Conservation (phyloP, 2,888 invertebrate species). For the Pteria penguin region DNA sequence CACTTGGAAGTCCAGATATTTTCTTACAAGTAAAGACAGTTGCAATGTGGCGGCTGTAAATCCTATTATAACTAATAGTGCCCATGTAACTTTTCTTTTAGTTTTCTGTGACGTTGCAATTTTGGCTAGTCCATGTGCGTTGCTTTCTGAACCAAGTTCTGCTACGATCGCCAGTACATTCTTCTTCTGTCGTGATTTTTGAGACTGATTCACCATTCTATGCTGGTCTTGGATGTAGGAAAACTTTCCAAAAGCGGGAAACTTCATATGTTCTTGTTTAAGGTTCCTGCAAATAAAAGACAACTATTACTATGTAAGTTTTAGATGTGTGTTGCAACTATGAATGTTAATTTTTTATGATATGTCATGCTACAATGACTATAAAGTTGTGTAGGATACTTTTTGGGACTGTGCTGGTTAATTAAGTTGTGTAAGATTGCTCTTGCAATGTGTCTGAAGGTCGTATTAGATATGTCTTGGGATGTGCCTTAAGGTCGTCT, state of each 20-base stretch:
- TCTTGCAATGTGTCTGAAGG: too few species aligned
- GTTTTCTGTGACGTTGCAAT: conserved; percentile 69
- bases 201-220: conserved; percentile 55
- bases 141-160: conserved; percentile 73
- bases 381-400: too few species aligned
- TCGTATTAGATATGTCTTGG: too few species aligned
- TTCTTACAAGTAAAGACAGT: conserved; percentile 70
- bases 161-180: conserved; percentile 66
- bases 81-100: conserved; percentile 73
- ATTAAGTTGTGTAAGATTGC: too few species aligned
- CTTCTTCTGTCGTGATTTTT: conserved; percentile 38
- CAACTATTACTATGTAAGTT: too few species aligned
- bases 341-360: too few species aligned
- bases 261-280: conserved; percentile 69
- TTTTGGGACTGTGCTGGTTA: too few species aligned
- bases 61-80: conserved; percentile 71
- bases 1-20: conserved; percentile 71
- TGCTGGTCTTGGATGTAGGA: conserved; percentile 57
- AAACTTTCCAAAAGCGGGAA: conserved; percentile 64
- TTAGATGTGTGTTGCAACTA: too few species aligned
- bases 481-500: too few species aligned
- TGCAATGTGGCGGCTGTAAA: conserved; percentile 75
- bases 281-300: conserved; percentile 55
- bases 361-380: too few species aligned
- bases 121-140: conserved; percentile 73